phyloP scores from a whole-genome alignment of 1,140 invertebrate genomes.

The Lepidurus arcticus region DNA sequence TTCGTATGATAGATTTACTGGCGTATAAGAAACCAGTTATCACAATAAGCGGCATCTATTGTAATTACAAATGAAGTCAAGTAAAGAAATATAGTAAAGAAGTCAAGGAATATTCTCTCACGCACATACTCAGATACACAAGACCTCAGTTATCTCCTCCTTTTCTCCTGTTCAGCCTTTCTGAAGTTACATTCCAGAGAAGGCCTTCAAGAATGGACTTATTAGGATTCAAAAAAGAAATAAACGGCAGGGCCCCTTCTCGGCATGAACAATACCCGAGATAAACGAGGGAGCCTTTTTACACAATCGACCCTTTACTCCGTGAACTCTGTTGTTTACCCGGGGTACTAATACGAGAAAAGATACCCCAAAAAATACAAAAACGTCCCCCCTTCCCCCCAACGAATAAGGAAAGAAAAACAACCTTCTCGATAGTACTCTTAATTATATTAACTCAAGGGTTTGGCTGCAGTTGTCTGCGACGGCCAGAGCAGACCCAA shows the following conservation, averaged over 20 bases:
- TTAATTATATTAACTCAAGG: no score
- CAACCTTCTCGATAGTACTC: not conserved
- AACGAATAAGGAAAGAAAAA: not conserved
- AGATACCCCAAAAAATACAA: not conserved
- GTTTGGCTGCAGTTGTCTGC: no score
- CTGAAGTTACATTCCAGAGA: not conserved
- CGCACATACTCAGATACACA: not conserved
- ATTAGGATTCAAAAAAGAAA: not conserved
- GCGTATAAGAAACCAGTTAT: no score
- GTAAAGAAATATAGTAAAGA: no score
- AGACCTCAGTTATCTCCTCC: not conserved
- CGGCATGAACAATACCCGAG: not conserved
- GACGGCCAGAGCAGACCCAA: not conserved
- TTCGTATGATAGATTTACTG: no score
- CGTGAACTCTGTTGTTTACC: not conserved
- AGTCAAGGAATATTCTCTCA: no score
- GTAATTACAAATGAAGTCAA: no score
- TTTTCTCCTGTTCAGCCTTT: not conserved
- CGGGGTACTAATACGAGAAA: not conserved
- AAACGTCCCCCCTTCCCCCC: not conserved
- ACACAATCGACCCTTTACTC: not conserved
- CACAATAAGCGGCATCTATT: no score
- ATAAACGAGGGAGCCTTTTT: not conserved
- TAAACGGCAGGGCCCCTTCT: not conserved
- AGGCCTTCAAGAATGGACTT: not conserved